These are phyloP conservation scores for Taurulus bubalis DNA, from an alignment of 2,113 vertebrate species.

Conservation along the genomic window DNA sequence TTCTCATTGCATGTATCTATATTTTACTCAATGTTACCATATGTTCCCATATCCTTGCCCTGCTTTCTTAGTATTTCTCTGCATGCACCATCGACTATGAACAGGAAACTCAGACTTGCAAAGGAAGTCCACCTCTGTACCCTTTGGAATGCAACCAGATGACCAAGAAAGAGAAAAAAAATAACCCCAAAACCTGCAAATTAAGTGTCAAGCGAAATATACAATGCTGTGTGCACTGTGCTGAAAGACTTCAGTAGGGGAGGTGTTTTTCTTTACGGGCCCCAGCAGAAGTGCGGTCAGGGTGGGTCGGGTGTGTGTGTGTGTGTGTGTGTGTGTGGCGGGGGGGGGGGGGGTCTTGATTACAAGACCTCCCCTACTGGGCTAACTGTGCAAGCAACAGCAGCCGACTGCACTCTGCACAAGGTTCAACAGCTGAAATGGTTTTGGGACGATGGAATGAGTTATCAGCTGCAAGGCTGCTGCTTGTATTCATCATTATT, in stretches of 20 bases:
- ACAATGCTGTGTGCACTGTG: constrained; percentile 71
- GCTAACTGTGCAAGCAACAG: constrained; percentile 72
- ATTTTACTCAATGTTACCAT: constrained; percentile 14
- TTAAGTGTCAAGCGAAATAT: constrained; percentile 84
- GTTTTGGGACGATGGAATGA: constrained; percentile 3
- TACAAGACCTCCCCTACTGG: constrained; percentile 62
- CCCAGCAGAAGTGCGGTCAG: constrained; percentile 61
- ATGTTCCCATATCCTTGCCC: constrained; percentile 36
- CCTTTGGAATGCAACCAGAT: constrained; percentile 77
- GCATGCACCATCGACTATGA: constrained; percentile 61
- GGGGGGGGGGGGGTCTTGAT: constrained; percentile 32
- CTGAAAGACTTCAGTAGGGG: constrained; percentile 66
- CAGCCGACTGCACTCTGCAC: constrained; percentile 43
- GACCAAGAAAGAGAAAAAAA: constrained; percentile 47
- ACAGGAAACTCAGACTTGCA: constrained; percentile 69
- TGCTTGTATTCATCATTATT: constrained; percentile 23
- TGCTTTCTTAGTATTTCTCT: constrained; percentile 37
- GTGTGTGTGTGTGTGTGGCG: neutral
- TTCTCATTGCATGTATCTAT: neutral
- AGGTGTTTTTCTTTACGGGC: constrained; percentile 74
- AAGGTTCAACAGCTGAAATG: constrained; percentile 48
- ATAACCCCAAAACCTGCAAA: constrained; percentile 58
- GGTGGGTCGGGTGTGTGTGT: constrained; percentile 31
- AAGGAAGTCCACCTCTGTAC: constrained; percentile 67
- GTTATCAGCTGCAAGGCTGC: constrained; percentile 3